Conservation (phyloP, 2,113 vertebrate genomes). For the Pseudorhombus dupliciocellatus region DNA sequence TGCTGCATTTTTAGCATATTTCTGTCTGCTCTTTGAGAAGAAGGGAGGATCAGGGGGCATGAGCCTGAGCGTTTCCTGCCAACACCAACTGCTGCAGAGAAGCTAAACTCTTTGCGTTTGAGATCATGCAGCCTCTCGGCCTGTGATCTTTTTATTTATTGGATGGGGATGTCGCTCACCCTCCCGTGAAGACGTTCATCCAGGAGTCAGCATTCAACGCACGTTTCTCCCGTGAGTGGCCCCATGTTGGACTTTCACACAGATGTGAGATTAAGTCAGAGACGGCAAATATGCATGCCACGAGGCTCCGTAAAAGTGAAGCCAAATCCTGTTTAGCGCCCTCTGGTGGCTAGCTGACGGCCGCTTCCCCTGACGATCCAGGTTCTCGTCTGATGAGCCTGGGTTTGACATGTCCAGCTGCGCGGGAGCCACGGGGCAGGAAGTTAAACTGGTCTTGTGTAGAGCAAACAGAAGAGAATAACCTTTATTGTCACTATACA, state of each 20-base stretch:
- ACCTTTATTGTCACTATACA: no score
- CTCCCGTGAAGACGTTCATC: slow-evolving; percentile 53
- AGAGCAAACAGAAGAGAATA: no score
- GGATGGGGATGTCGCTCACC: slow-evolving; percentile 25
- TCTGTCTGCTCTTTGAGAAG: slow-evolving; percentile 45
- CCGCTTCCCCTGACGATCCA: slow-evolving; percentile 3
- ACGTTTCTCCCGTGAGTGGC: no score
- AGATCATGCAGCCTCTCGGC: neutral
- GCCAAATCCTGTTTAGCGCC: no score
- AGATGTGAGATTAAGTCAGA: no score
- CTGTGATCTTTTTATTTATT: no score
- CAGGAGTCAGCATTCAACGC: neutral
- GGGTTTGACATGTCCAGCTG: slow-evolving; percentile 14
- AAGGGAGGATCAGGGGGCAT: slow-evolving; percentile 5
- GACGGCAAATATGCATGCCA: no score
- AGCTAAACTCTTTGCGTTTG: neutral
- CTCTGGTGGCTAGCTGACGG: no score
- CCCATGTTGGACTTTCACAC: no score
- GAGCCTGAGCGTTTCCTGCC: slow-evolving; percentile 13
- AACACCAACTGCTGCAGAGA: slow-evolving; percentile 36
- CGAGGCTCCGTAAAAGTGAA: no score
- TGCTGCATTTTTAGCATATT: slow-evolving; percentile 77
- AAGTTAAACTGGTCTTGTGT: no score
- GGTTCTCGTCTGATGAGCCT: neutral
- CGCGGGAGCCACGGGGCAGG: neutral